Evolutionary conservation across 1,140 invertebrate genomes (phyloP), one percentile per base, ranked within the genome.

Genomic region (Sycophila sp.): DNA sequence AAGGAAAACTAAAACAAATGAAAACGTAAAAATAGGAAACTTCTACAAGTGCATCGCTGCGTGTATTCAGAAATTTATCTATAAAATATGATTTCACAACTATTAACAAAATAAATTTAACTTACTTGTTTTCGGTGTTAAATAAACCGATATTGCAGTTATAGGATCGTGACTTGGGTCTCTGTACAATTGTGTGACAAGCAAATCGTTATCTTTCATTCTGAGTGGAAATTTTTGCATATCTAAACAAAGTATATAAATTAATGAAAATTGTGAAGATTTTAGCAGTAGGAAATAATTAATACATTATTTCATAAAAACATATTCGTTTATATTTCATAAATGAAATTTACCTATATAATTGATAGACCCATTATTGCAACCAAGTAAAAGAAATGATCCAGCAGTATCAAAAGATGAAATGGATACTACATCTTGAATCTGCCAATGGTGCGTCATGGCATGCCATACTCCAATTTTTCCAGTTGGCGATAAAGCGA

Each of bases 401-500:
- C 97, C 97, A 51, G 97, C 97, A 1, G 95, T 98, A 81, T 98
- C 97, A 83, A 97, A 97, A 2, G 96, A 98, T 15, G 96, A 92
- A 34, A 99, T 96, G 2, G 96, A 94, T 38, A 96, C 92, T 26
- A 98, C 93, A 87, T 98, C 96, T 85, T 98, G 96, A 49, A 96
- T 96, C 87, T 98, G 93, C 96, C 97, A 99, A 84, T 99, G 96
- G 77, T 98, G 96, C 0, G 96, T 98, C 92, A 97, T 98, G 0
- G 96, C 95, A 87, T 99, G 97, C 97, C 97, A 99, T 17, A 99
- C 97, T 7, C 97, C 97, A 69, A 98, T 96, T 88, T 98, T 98
- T n/a, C 97, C 97, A 22, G 92, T 92, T 2, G 93, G 90, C 40
- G 96, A 97, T 17, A 99, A 87, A 2, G 97, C 97, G 13, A 99